Percentiles rank a stretch among this genome's conserved stretches.
phyloP scores from a whole-genome alignment of 2,113 vertebrate genomes.

The Salvator merianae region DNA sequence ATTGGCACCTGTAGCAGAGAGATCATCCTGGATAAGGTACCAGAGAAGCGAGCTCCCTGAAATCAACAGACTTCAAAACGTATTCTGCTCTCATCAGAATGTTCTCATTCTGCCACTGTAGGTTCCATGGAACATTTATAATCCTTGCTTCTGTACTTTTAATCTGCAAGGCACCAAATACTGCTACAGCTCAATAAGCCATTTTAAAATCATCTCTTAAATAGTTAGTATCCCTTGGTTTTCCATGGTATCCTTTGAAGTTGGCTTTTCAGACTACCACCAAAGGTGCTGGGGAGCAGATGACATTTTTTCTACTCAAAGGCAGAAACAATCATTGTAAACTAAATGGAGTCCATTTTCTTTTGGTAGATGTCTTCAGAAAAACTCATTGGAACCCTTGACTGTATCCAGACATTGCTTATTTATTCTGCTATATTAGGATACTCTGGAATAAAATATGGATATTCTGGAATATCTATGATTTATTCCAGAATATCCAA shows the following conservation, averaged over 20 bases:
- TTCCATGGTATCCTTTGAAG: not conserved
- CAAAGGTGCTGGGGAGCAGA: not conserved
- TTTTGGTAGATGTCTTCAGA: not conserved
- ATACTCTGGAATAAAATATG: too few relatives aligned
- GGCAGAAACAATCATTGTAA: not conserved
- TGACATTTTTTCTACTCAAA: not conserved
- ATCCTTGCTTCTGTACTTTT: conserved; percentile 23
- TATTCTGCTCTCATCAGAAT: not conserved
- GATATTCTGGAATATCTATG: too few relatives aligned
- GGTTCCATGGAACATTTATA: conserved; percentile 33
- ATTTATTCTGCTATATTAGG: too few relatives aligned
- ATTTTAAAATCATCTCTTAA: not conserved
- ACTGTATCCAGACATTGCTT: too few relatives aligned
- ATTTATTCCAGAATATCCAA: too few relatives aligned
- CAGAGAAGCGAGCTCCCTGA: not conserved
- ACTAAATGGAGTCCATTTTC: too few relatives aligned
- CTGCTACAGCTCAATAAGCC: too few relatives aligned
- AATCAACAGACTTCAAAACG: not conserved
- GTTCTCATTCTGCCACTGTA: not conserved
- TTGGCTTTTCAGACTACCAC: not conserved
- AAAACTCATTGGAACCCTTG: not conserved
- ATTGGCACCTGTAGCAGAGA: not conserved
- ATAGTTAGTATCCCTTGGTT: not conserved
- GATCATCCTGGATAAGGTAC: not conserved
- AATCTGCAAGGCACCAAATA: conserved; percentile 25